Percentiles rank a stretch among this genome's conserved stretches.
Conservation (phyloP, 2,113 vertebrate genomes). For the Archocentrus centrarchus region DNA sequence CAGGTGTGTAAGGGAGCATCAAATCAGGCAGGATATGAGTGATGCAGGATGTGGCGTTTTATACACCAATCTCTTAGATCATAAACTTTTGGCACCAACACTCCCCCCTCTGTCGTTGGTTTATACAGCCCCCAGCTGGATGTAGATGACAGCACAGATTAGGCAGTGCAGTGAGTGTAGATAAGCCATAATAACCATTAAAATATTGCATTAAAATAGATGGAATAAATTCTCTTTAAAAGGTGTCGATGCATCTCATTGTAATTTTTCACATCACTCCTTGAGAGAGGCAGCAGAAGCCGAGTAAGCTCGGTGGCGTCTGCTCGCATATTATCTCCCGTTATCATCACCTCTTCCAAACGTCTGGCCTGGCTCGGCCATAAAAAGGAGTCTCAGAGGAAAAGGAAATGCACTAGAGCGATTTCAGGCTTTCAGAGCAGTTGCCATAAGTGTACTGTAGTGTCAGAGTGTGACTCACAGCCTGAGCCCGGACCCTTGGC, state of each 20-base stretch:
- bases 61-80: not conserved
- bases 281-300: not conserved
- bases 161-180: not conserved
- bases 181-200: not conserved
- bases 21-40: constrained; percentile 62
- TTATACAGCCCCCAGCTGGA: not conserved
- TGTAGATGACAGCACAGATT: not conserved
- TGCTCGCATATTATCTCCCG: not conserved
- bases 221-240: not conserved
- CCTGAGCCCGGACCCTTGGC: constrained; percentile 28
- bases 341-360: constrained; percentile 11
- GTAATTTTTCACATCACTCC: not conserved
- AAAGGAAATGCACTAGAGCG: not conserved
- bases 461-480: constrained; percentile 48
- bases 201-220: not conserved
- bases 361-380: not conserved
- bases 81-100: not conserved
- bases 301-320: not conserved
- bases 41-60: constrained; percentile 49
- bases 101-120: not conserved
- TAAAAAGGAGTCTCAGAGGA: not conserved
- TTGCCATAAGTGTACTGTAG: not conserved
- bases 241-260: not conserved
- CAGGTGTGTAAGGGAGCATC: constrained; percentile 38
- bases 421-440: not conserved